Conservation (phyloP, 2,797 vertebrate genomes). For the Enteromius radiatus region DNA sequence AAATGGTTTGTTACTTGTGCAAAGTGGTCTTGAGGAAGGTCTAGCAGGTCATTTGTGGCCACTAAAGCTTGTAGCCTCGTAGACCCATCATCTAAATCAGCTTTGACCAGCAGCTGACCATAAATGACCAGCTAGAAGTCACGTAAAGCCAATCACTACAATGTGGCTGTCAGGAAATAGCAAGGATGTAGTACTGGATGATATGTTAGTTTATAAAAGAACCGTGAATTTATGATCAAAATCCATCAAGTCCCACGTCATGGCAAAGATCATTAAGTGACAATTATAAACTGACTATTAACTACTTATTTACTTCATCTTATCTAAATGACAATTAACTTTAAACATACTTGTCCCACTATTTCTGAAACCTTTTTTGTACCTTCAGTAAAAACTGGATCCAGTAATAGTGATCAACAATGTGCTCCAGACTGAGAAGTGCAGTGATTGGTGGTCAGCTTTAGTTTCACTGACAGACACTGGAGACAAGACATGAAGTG, state of each 20-base stretch:
- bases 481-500: constrained; percentile 28
- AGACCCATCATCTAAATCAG: background rate
- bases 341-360: background rate
- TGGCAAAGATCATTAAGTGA: background rate
- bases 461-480: constrained; percentile 56
- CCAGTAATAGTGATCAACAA: background rate
- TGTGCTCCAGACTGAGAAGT: background rate
- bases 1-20: background rate
- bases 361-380: background rate
- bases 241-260: background rate
- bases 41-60: background rate
- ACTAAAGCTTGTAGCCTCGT: background rate
- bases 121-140: background rate
- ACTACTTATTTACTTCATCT: background rate
- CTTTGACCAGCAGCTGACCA: background rate
- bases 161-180: background rate
- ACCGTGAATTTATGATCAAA: background rate
- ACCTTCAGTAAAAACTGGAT: background rate
- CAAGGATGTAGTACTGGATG: background rate
- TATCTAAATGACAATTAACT: background rate
- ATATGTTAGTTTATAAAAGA: background rate
- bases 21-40: background rate
- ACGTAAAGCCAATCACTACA: background rate
- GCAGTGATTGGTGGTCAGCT: constrained; percentile 49
- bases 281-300: background rate